Percentiles rank a stretch among this genome's conserved stretches.
Evolutionary conservation across 2,113 vertebrate species (phyloP).

Genomic region (Neolamprologus hecqui): DNA sequence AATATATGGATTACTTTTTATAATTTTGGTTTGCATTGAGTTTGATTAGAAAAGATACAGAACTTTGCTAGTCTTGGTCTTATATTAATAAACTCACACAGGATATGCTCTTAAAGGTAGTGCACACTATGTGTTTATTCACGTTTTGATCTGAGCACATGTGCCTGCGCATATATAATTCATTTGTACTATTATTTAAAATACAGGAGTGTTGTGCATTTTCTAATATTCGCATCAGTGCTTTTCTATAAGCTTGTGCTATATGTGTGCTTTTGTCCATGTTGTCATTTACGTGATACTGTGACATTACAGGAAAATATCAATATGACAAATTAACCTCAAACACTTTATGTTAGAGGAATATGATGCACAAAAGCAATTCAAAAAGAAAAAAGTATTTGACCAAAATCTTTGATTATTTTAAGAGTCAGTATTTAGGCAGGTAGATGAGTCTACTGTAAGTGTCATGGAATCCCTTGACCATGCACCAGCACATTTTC

Average conservation of each 20-base stretch:
- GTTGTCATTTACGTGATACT: not conserved
- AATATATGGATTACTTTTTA: not conserved
- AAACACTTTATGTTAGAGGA: not conserved
- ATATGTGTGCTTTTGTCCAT: not conserved
- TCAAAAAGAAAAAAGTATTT: not conserved
- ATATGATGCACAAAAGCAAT: not conserved
- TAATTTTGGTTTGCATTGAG: not conserved
- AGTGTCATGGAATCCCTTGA: not conserved
- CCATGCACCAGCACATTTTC: slow-evolving; percentile 26
- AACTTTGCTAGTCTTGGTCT: not conserved
- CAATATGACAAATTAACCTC: not conserved
- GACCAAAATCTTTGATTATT: not conserved
- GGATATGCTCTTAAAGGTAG: not conserved
- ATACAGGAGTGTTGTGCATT: not conserved
- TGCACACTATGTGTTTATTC: not conserved
- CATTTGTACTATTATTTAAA: not conserved
- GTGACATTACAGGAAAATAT: not conserved
- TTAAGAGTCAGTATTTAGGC: not conserved
- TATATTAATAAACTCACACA: not conserved
- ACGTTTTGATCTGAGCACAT: not conserved
- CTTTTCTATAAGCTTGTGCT: not conserved
- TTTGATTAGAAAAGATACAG: not conserved
- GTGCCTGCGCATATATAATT: not conserved
- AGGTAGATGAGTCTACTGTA: not conserved
- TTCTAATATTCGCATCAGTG: not conserved